Evolutionary conservation across 2,113 vertebrate genomes (phyloP).

Genomic region (Sterrhoptilus dennistouni): DNA sequence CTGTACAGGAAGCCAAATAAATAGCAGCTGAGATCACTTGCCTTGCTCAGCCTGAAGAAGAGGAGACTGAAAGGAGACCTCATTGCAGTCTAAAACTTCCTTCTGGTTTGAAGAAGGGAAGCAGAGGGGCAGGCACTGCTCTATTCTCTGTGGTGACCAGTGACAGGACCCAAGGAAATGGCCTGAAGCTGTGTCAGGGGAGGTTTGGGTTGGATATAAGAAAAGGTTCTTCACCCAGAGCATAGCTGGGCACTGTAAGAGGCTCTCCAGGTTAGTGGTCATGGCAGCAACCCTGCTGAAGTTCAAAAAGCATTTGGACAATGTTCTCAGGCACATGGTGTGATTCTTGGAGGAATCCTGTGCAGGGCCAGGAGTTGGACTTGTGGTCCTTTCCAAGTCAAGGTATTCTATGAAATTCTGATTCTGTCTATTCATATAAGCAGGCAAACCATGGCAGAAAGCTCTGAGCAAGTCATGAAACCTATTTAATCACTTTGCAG

Average conservation of each 20-base stretch:
- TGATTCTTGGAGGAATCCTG: not conserved
- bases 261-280: not conserved
- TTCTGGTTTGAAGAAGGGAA: not conserved
- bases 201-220: not conserved
- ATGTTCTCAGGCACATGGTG: accelerated
- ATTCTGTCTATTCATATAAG: not conserved
- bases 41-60: not conserved
- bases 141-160: not conserved
- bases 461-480: not conserved
- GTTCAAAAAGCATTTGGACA: not conserved
- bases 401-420: not conserved
- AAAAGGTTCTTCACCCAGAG: not conserved
- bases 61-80: not conserved
- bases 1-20: not conserved
- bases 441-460: not conserved
- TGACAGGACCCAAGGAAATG: not conserved
- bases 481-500: not conserved
- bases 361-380: not conserved
- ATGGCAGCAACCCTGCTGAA: not conserved
- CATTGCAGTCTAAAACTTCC: not conserved
- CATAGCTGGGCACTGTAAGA: not conserved
- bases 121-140: not conserved
- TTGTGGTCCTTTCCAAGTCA: not conserved
- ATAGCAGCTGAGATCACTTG: not conserved
- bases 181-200: not conserved